These are phyloP conservation scores for Dryadula phaetusa DNA, from an alignment of 2,888 invertebrate genomes.

Conservation along the genomic window DNA sequence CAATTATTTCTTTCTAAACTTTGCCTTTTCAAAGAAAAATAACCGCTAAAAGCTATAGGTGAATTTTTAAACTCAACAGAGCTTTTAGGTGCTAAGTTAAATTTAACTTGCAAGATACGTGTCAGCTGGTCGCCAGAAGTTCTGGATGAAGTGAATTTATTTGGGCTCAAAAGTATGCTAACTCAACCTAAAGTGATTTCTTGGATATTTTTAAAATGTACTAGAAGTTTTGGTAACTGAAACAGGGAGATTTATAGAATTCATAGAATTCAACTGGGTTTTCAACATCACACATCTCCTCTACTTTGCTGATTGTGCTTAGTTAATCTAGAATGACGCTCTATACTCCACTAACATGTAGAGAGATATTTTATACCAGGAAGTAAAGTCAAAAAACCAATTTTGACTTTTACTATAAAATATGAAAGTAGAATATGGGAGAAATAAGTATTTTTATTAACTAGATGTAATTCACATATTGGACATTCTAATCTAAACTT, in stretches of 20 bases:
- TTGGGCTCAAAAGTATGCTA: slow-evolving; percentile 35
- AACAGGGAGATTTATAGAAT: slow-evolving; percentile 5
- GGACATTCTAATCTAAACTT: too few relatives aligned
- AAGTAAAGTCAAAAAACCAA: too few relatives aligned
- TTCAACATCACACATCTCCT: not conserved
- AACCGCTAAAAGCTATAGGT: not conserved
- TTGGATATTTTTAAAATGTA: slow-evolving; percentile 33
- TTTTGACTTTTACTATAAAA: too few relatives aligned
- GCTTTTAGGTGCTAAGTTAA: slow-evolving; percentile 25
- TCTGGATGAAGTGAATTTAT: slow-evolving; percentile 46
- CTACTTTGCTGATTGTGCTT: too few relatives aligned
- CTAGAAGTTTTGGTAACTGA: slow-evolving; percentile 9
- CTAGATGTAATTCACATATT: too few relatives aligned
- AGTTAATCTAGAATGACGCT: too few relatives aligned
- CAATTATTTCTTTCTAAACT: not conserved
- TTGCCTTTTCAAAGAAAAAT: not conserved
- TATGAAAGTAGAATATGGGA: too few relatives aligned
- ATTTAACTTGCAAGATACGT: slow-evolving; percentile 28
- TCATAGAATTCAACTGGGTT: not conserved
- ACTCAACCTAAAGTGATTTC: slow-evolving; percentile 41
- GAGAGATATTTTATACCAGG: too few relatives aligned
- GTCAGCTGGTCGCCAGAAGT: slow-evolving; percentile 31
- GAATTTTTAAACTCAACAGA: slow-evolving; percentile 14
- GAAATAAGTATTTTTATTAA: too few relatives aligned
- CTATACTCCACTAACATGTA: too few relatives aligned